These are phyloP conservation scores for Rugalucina vietnamica DNA, from an alignment of 2,888 invertebrate species.

Conservation along the genomic window DNA sequence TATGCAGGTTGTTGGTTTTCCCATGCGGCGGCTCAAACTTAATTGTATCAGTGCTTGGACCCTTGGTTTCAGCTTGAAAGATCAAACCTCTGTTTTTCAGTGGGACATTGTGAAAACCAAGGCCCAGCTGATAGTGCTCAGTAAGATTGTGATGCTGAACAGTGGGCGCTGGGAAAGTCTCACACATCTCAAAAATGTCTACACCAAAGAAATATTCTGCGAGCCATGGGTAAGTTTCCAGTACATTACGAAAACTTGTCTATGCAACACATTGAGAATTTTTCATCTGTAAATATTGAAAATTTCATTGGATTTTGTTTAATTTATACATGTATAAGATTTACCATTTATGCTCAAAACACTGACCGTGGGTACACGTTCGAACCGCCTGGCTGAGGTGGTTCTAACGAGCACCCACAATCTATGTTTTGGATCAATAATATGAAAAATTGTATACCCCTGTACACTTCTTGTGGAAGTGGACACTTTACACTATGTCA, in stretches of 20 bases:
- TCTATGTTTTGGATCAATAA: too few relatives aligned
- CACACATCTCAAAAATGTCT: constrained; percentile 81
- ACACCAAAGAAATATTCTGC: constrained; percentile 78
- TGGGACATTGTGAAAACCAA: constrained; percentile 82
- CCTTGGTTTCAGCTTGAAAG: background rate
- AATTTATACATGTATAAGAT: too few relatives aligned
- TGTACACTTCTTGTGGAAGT: background rate
- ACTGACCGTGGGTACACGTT: background rate
- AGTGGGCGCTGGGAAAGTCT: constrained; percentile 82
- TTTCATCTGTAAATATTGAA: too few relatives aligned
- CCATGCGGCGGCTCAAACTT: too few relatives aligned
- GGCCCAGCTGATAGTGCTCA: constrained; percentile 76
- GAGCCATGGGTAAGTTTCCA: constrained; percentile 74
- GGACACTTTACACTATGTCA: too few relatives aligned
- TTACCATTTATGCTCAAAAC: background rate
- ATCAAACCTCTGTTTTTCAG: constrained; percentile 63
- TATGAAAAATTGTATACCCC: background rate
- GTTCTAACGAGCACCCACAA: background rate
- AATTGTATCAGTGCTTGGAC: background rate
- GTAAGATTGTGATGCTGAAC: constrained; percentile 75
- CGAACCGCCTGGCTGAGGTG: background rate
- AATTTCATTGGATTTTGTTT: too few relatives aligned
- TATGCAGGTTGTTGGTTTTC: too few relatives aligned
- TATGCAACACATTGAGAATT: too few relatives aligned
- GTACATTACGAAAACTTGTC: too few relatives aligned